Percentiles rank a stretch among this genome's conserved stretches.
Evolutionary conservation across 2,113 vertebrate species (phyloP).

Genomic region (Labeo catla): DNA sequence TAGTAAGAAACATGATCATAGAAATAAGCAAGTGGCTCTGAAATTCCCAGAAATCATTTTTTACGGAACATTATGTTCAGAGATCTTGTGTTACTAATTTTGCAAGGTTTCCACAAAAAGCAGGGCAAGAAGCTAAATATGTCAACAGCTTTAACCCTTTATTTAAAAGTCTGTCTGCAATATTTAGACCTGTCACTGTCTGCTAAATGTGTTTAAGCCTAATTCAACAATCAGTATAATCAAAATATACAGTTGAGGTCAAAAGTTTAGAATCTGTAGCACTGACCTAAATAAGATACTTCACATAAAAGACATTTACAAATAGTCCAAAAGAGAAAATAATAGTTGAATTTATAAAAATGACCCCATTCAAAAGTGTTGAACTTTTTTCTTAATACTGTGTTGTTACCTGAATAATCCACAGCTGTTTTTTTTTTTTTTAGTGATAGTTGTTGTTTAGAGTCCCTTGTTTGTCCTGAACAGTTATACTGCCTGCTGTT

Average conservation of each 20-base stretch:
- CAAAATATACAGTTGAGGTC: neutral
- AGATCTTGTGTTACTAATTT: neutral
- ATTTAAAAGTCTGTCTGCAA: neutral
- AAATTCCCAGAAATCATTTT: neutral
- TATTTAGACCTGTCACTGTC: neutral
- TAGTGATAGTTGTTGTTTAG: too few relatives aligned
- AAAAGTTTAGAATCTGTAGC: too few relatives aligned
- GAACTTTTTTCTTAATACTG: too few relatives aligned
- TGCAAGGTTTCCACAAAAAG: neutral
- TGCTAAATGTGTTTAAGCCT: neutral
- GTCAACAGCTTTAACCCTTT: neutral
- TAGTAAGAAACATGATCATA: neutral
- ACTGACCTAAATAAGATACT: too few relatives aligned
- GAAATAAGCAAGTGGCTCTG: neutral
- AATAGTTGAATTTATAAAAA: too few relatives aligned
- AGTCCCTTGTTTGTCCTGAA: too few relatives aligned
- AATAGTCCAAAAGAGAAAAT: too few relatives aligned
- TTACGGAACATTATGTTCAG: neutral
- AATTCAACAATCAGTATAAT: neutral
- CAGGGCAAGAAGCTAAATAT: neutral
- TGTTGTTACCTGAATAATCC: too few relatives aligned
- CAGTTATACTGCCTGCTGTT: too few relatives aligned
- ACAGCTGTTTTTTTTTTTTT: too few relatives aligned
- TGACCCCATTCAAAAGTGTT: too few relatives aligned
- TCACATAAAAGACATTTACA: too few relatives aligned